Percentiles rank a stretch among this genome's conserved stretches.
phyloP scores from a whole-genome alignment of 2,797 vertebrate species.

The Lepilemur ruficaudatus region DNA sequence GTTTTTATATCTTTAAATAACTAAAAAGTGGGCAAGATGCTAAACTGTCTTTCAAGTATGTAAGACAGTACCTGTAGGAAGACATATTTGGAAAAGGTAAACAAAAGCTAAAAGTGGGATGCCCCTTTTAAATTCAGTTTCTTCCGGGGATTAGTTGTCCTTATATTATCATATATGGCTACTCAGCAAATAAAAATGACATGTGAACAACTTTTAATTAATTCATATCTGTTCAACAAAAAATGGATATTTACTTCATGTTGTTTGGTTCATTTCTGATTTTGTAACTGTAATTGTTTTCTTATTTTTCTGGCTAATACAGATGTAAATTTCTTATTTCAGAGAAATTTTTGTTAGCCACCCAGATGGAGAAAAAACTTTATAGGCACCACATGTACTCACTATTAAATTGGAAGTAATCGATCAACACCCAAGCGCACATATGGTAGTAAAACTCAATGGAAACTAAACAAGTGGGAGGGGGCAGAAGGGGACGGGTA shows the following conservation, averaged over 20 bases:
- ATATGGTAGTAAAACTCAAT: too few relatives aligned
- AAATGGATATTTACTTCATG: background rate
- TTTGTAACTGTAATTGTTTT: background rate
- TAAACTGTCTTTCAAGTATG: background rate
- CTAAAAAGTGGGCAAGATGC: background rate
- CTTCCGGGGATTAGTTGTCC: background rate
- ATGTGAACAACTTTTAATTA: background rate
- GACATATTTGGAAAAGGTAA: background rate
- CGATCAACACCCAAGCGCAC: too few relatives aligned
- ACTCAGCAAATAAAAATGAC: background rate
- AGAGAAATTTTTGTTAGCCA: background rate
- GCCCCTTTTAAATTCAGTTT: background rate
- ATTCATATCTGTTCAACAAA: background rate
- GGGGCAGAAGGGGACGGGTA: too few relatives aligned
- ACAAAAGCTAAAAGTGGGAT: background rate
- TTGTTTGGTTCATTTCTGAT: background rate
- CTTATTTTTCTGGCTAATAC: background rate
- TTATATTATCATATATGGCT: background rate
- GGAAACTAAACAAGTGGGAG: too few relatives aligned
- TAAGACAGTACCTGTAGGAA: background rate
- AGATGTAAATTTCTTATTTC: conserved; percentile 1
- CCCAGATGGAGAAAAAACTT: background rate
- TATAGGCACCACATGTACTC: background rate
- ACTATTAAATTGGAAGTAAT: too few relatives aligned
- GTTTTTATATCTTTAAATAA: background rate